Base-by-base conservation (phyloP, 2,113 vertebrate species). In the Paramormyrops kingsleyae region DNA sequence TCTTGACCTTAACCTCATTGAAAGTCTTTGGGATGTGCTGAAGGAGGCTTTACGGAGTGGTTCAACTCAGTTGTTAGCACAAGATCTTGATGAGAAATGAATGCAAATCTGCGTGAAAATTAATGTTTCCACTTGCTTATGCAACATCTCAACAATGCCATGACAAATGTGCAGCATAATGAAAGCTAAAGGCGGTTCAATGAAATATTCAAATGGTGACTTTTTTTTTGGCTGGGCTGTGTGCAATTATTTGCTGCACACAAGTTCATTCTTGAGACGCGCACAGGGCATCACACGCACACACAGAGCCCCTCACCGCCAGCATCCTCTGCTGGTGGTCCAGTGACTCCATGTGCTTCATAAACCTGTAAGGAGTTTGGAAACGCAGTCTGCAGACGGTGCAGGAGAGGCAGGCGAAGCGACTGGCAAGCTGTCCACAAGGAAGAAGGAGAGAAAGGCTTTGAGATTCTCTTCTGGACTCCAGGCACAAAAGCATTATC, bases 261-360 rank as follows among this genome's bases (percentile, higher is more conserved):
- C 53, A 24, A 62, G 56, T 62, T 62, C 7, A 62, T n/a, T 62
- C 56, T 62, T n/a, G 24, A 62, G 5, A 62, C 24, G 1, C 70
- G 6, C 27, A 35, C 66, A 74, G 1, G 31, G 31, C 4, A 74
- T 12, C n/a, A 17, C 31, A 6, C 2, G 31, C n/a, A 70, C 1
- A 4, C n/a, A 1, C 27, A 35, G 66, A 35, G 66, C 5, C 2
- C 10, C 66, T 74, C 31, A 74, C 66, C 66, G 13, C 66, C 31
- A 74, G 66, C 27, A 4, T 31, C 66, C 66, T 74, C 66, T 97
- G 97, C 89, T 97, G 97, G 93, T 99, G 99, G 80, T 97, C 97
- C 87, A 94, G 94, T 7, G 98, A 97, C 93, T 99, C 97, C 94
- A 99, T 96, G 49, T 99, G 99, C 91, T 98, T 97, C 92, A 99